phyloP scores from a whole-genome alignment of 2,797 vertebrate genomes.

The Dromococcyx pavoninus region DNA sequence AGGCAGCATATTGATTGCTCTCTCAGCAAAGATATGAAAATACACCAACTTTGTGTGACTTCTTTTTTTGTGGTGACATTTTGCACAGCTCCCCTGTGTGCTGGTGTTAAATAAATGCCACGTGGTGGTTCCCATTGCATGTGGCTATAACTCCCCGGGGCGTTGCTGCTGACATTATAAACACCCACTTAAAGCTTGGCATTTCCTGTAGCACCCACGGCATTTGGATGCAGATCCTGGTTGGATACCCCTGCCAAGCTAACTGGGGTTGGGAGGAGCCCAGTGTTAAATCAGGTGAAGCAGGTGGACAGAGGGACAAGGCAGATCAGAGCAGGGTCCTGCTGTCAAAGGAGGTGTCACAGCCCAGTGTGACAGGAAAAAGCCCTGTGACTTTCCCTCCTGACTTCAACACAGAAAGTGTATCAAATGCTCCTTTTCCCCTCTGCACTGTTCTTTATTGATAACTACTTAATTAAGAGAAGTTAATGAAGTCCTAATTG shows the following conservation, averaged over 20 bases:
- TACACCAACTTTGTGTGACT: neutral
- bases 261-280: neutral
- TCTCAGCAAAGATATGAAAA: neutral
- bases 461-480: neutral
- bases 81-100: neutral
- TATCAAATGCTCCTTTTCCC: neutral
- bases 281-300: neutral
- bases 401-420: neutral
- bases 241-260: neutral
- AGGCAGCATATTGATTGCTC: conserved; percentile 4
- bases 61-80: neutral
- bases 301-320: neutral
- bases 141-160: neutral
- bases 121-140: neutral
- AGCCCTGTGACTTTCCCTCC: neutral
- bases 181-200: neutral
- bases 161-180: neutral
- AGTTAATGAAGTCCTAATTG: neutral
- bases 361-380: neutral
- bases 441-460: neutral
- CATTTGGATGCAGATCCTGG: rapidly evolving
- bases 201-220: neutral
- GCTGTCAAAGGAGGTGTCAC: neutral
- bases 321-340: neutral
- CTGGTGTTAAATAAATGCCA: neutral